Evolutionary conservation across 1,140 invertebrate genomes (phyloP), one percentile per base, ranked within the genome.

Genomic region (Drosophila repletoides): DNA sequence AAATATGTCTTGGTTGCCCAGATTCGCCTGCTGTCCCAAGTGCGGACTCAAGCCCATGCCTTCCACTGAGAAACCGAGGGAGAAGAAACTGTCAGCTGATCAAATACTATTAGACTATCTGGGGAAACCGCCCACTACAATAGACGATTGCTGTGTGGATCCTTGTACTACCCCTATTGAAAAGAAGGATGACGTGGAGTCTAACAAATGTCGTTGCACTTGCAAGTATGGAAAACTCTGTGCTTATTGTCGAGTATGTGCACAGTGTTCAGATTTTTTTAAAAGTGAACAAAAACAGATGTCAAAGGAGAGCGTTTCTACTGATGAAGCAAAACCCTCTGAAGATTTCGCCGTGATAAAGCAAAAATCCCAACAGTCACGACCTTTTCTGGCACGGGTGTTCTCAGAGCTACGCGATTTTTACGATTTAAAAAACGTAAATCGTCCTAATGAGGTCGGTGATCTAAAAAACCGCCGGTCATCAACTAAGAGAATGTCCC

Each of bases 1-100:
- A n/a, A 14, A 68, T 4, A 74, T 87, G 69, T 87, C 81, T 0
- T 87, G 81, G 81, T 15, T 87, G 26, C 81, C 81, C 0, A 87
- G 51, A n/a, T 71, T 49, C n/a, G 51, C 46, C 0, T 4, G 29
- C 0, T 87, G 81, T 10, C 76, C 55, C 15, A 41, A 9, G 0
- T 87, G 81, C 24, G 63, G 77, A 0, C 21, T 61, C 2, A 71
- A 60, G 5, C 26, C 83, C 0, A 63, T 51, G 40, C 55, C 65
- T 0, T 36, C 65, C 2, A 10, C 53, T 3, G 34, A 59, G 6
- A 51, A 43, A 0, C 28, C 15, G 1, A 17, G 26, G 26, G n/a
- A 46, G 1, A 15, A 9, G 4, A 15, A 49, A 5, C 7, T 71
- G 9, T 71, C 58, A 0, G 63, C 72, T 4, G 59, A 68, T 4